A percentile compares a stretch with the other conserved stretches of the same genome.
These are phyloP conservation scores for Myotis vivesi DNA, from an alignment of 2,797 vertebrate species.

Conservation along the genomic window DNA sequence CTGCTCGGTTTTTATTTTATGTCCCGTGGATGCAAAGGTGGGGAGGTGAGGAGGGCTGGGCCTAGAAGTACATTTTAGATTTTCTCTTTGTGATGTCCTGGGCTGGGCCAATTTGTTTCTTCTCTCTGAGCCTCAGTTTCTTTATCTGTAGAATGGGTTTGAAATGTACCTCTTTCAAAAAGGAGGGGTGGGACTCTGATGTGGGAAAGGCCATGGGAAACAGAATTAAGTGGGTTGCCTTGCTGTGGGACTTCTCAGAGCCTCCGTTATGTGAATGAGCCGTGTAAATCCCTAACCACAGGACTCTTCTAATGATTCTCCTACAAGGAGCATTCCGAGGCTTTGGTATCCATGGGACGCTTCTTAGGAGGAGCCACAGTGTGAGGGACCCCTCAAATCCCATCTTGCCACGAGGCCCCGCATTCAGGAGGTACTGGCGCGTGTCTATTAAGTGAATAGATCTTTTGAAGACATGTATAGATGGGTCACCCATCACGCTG, in stretches of 20 bases:
- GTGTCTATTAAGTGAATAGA: accelerated
- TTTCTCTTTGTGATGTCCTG: background rate
- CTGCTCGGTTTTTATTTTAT: background rate
- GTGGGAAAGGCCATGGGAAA: background rate
- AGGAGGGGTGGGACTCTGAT: background rate
- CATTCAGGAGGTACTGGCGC: accelerated
- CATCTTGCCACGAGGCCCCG: background rate
- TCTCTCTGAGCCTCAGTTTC: background rate
- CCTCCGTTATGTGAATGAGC: background rate
- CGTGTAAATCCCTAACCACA: background rate
- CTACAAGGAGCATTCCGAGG: background rate
- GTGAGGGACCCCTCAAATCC: too few species aligned
- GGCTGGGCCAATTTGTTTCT: background rate
- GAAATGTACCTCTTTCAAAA: background rate
- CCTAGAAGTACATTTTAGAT: background rate
- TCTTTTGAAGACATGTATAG: background rate
- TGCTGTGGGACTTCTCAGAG: background rate
- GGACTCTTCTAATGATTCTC: background rate
- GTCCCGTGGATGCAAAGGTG: background rate
- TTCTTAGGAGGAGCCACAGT: background rate
- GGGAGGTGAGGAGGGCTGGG: background rate
- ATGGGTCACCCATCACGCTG: background rate
- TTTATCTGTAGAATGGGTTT: background rate
- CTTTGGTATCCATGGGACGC: background rate
- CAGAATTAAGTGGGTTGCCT: too few species aligned